phyloP scores from a whole-genome alignment of 2,113 vertebrate species.

The Catagonus wagneri region DNA sequence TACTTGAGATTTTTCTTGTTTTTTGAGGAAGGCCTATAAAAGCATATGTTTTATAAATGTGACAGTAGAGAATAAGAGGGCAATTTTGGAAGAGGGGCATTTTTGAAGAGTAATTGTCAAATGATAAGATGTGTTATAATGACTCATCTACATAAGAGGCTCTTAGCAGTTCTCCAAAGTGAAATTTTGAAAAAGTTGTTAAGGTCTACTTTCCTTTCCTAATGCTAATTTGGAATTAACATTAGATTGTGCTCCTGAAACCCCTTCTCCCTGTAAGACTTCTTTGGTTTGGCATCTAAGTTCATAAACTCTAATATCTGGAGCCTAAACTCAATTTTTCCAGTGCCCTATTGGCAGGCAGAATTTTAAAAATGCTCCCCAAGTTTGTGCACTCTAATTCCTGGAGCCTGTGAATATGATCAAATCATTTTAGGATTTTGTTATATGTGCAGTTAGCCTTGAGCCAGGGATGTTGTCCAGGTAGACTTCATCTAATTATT shows the following conservation, averaged over 20 bases:
- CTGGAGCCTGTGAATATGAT: background rate
- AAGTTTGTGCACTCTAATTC: background rate
- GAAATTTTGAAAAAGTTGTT: background rate
- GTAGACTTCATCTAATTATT: background rate
- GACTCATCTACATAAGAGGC: background rate
- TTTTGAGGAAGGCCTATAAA: too few relatives aligned
- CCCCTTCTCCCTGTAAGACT: background rate
- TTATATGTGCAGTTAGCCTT: background rate
- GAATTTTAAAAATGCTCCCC: background rate
- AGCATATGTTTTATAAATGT: background rate
- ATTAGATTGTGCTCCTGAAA: background rate
- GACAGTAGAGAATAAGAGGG: background rate
- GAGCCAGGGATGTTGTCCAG: background rate
- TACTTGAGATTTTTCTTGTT: too few relatives aligned
- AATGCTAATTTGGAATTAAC: background rate
- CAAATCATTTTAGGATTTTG: background rate
- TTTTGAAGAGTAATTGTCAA: constrained; percentile 25
- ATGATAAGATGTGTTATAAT: constrained; percentile 5
- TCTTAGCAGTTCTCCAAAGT: background rate
- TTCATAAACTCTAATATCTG: background rate
- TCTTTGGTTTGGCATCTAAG: background rate
- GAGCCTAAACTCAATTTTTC: background rate
- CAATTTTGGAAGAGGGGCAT: background rate
- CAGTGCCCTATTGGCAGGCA: background rate
- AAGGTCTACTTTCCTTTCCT: background rate